Conservation (phyloP, 2,888 invertebrate species). For the Patella ulyssiponensis region DNA sequence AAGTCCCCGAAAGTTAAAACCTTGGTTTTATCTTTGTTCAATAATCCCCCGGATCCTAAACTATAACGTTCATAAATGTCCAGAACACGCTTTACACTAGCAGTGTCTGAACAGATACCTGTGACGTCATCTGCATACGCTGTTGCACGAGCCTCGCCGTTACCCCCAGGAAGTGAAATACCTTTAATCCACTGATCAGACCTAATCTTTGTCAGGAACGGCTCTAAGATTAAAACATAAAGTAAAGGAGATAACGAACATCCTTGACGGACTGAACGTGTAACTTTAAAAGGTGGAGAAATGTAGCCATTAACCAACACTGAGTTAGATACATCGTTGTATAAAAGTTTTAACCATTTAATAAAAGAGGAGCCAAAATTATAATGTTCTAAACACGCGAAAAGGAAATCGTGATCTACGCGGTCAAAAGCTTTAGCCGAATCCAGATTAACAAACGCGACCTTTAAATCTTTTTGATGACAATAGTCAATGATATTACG, state of each 20-base stretch:
- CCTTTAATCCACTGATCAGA: background rate
- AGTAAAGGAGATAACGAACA: slow-evolving; percentile 19
- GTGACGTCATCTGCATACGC: slow-evolving; percentile 30
- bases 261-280: background rate
- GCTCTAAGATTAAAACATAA: slow-evolving; percentile 22
- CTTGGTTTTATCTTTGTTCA: background rate
- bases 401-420: slow-evolving; percentile 13
- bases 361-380: slow-evolving; percentile 19
- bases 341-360: slow-evolving; percentile 16
- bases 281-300: background rate
- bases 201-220: slow-evolving; percentile 16
- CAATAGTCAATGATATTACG: slow-evolving; percentile 29
- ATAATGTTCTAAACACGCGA: slow-evolving; percentile 6
- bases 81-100: slow-evolving; percentile 15
- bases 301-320: background rate
- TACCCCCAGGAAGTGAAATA: slow-evolving; percentile 9
- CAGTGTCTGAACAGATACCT: slow-evolving; percentile 16
- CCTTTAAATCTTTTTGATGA: slow-evolving; percentile 8
- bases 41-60: background rate
- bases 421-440: slow-evolving; percentile 8
- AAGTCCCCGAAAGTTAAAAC: background rate
- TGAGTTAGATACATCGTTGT: background rate
- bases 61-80: slow-evolving; percentile 4
- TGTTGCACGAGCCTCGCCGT: background rate
- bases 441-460: background rate